These are phyloP conservation scores for Illadopsis cleaveri DNA, from an alignment of 2,113 vertebrate genomes.

Conservation along the genomic window DNA sequence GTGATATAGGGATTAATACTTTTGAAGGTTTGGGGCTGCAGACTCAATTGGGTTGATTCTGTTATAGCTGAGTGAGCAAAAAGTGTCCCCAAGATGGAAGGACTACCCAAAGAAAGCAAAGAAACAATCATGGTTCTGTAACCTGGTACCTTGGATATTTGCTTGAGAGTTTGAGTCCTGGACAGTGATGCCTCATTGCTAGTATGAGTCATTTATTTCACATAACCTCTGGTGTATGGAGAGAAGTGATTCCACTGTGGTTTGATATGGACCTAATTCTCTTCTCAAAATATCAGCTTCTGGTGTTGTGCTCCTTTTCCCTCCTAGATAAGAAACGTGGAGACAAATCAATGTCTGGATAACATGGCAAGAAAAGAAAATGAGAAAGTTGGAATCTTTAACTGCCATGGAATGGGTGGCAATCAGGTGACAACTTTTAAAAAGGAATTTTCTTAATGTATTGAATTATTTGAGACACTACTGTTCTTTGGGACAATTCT, in stretches of 20 bases:
- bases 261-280: not conserved
- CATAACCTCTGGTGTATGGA: not conserved
- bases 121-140: not conserved
- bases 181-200: not conserved
- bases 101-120: not conserved
- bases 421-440: conserved; percentile 85
- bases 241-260: not conserved
- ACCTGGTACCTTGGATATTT: not conserved
- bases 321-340: conserved; percentile 92
- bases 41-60: not conserved
- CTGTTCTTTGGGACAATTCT: not conserved
- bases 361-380: conserved; percentile 99
- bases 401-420: conserved; percentile 99
- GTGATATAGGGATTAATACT: not conserved
- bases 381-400: conserved; percentile 99
- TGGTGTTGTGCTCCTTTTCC: not conserved
- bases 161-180: not conserved
- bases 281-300: not conserved
- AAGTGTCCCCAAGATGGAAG: not conserved
- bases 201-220: not conserved
- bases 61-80: not conserved
- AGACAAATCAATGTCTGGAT: conserved; percentile 98
- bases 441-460: not conserved
- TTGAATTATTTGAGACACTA: not conserved
- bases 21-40: not conserved